Evolutionary conservation across 53 echinoderm and acorn worm genomes (phyloP).

Genomic region (Henricia sp.): DNA sequence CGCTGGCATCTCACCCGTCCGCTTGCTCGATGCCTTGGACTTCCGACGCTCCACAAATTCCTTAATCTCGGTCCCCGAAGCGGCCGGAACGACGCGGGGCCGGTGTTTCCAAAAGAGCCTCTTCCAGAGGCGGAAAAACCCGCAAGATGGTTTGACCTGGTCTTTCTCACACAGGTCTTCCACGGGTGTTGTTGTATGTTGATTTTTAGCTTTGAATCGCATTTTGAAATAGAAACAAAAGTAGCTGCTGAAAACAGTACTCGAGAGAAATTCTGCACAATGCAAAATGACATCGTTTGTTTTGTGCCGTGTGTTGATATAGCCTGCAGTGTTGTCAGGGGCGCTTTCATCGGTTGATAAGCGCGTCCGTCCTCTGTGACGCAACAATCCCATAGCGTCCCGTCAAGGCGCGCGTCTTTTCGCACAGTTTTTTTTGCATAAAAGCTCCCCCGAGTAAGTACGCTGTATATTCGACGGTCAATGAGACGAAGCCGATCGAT

Average conservation of each 20-base stretch:
- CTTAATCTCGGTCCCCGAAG: neutral
- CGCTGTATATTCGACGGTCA: too few relatives aligned
- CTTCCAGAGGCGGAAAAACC: slow-evolving; percentile 28
- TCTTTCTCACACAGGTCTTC: slow-evolving; percentile 2
- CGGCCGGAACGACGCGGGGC: slow-evolving; percentile 3
- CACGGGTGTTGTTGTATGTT: slow-evolving; percentile 28
- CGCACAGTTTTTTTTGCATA: too few relatives aligned
- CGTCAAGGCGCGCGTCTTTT: too few relatives aligned
- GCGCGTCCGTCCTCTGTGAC: slow-evolving; percentile 8
- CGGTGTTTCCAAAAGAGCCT: slow-evolving; percentile 33
- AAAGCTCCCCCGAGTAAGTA: too few relatives aligned
- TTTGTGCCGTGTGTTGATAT: neutral
- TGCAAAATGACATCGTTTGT: slow-evolving; percentile 28
- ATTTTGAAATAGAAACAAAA: slow-evolving; percentile 2
- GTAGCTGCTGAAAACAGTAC: neutral
- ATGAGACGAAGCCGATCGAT: too few relatives aligned
- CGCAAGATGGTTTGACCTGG: slow-evolving; percentile 20
- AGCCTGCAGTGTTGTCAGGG: neutral
- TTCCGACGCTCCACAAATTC: neutral
- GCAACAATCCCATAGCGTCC: too few relatives aligned
- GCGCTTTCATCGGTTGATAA: slow-evolving; percentile 8
- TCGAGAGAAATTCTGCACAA: neutral
- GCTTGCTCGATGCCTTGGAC: neutral
- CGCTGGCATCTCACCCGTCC: neutral
- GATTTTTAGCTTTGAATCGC: slow-evolving; percentile 12